Conservation (phyloP, 2,888 invertebrate genomes). For the Asteroscopus sphinx region DNA sequence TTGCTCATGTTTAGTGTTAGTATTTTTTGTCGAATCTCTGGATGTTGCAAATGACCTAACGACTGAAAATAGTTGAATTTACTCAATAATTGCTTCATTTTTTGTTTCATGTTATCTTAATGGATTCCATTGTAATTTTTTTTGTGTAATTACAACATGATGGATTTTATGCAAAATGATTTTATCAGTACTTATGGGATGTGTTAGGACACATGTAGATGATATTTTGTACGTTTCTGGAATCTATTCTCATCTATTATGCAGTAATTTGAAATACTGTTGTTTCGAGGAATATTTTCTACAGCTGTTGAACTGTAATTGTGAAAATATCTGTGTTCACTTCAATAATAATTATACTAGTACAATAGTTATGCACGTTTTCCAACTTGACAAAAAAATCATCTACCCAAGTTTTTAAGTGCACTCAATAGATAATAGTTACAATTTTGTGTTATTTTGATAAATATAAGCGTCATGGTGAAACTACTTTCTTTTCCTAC, state of each 20-base stretch:
- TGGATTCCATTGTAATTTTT: conserved; percentile 69
- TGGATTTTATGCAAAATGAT: conserved; percentile 65
- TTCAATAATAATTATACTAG: background rate
- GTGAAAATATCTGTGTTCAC: conserved; percentile 3
- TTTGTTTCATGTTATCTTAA: conserved; percentile 61
- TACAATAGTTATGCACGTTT: background rate
- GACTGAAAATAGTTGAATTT: conserved; percentile 70
- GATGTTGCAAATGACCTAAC: conserved; percentile 65
- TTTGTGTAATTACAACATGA: conserved; percentile 69
- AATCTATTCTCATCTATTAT: conserved; percentile 17
- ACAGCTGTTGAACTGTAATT: conserved; percentile 1
- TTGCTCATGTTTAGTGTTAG: conserved; percentile 45
- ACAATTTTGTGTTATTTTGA: conserved; percentile 9
- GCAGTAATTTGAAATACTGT: conserved; percentile 15
- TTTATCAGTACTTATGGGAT: conserved; percentile 51
- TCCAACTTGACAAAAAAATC: background rate
- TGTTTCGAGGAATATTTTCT: conserved; percentile 6
- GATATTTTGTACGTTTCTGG: conserved; percentile 15
- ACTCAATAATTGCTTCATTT: conserved; percentile 68
- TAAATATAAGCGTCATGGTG: conserved; percentile 19
- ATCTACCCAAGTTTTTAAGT: background rate
- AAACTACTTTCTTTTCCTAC: conserved; percentile 22
- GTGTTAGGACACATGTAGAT: conserved; percentile 31
- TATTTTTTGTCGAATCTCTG: conserved; percentile 58
- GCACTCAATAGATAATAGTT: conserved; percentile 10